Conservation (phyloP, 2,888 invertebrate genomes). For the Acleris emargana region DNA sequence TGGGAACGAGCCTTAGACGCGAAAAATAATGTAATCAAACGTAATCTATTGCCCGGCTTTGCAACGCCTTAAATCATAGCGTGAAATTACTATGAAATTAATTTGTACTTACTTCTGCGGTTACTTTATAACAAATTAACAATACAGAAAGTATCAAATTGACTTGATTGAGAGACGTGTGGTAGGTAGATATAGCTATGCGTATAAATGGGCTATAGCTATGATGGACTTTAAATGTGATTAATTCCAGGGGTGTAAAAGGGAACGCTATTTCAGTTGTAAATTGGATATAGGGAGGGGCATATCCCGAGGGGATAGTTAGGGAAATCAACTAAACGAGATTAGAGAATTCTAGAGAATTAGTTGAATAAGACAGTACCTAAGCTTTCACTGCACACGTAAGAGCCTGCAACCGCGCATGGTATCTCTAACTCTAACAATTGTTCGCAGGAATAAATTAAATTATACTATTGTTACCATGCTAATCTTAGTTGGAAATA, state of each 20-base stretch:
- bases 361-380: constrained; percentile 9
- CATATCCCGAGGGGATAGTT: constrained; percentile 14
- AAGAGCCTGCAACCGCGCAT: constrained; percentile 42
- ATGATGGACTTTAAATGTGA: not conserved
- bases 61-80: constrained; percentile 18
- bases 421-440: constrained; percentile 43
- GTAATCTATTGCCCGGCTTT: constrained; percentile 26
- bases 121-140: not conserved
- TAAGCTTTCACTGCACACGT: constrained; percentile 38
- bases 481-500: constrained; percentile 32
- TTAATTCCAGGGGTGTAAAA: constrained; percentile 17
- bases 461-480: constrained; percentile 45
- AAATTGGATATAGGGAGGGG: constrained; percentile 18
- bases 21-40: constrained; percentile 12
- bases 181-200: not conserved
- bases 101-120: constrained; percentile 18
- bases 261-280: not conserved
- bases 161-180: not conserved
- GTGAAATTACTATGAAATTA: constrained; percentile 29
- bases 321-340: constrained; percentile 10
- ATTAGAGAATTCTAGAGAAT: constrained; percentile 25
- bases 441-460: constrained; percentile 45
- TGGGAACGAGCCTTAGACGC: too few relatives aligned
- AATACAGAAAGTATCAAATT: too few relatives aligned
- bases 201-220: too few relatives aligned